Evolutionary conservation across 2,888 invertebrate genomes (phyloP), one percentile per base, ranked within the genome.

Genomic region (Aporophyla nigra): DNA sequence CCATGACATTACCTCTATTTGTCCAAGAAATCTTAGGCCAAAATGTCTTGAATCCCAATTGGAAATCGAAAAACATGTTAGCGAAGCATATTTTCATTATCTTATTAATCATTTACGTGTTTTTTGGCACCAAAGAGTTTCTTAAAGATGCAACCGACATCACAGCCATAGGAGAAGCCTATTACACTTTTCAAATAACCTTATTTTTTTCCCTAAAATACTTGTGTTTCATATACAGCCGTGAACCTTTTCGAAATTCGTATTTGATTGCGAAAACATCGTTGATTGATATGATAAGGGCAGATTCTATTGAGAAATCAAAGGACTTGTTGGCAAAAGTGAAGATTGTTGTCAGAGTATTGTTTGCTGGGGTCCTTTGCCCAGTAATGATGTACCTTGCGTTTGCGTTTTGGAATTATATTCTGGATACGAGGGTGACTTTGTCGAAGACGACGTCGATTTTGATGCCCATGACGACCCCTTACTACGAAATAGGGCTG

Each of bases 381-480:
- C 94, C 95, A 0, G 74, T 93, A 3, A 33, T 76, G 0, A 85
- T 87, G 7, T 94, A 94, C 54, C 83, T 94, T 3, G 7, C 90
- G 0, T 83, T 86, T 0, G 91, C 91, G 2, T n/a, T 94, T 1
- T 94, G 92, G 91, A 89, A 87, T 76, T 94, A 93, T 75, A 19
- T 90, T 0, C 84, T 85, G 9, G 95, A 94, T 0, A 87, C 86
- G 1, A 90, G 90, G 63, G 90, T 90, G 4, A 89, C 93, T 4
- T 66, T 95, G 4, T 95, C 95, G 0, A 89, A 89, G 61, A 91
- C 94, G 0, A 95, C 95, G 0, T 84, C 90, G 0, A 93, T 88
- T 12, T 85, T 96, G 1, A 91, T 95, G 93, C 93, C 95, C 0
- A 93, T 94, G 93, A 88, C 89, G 0, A 84, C 91, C 5, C 95